Base-by-base conservation (phyloP, 1,140 invertebrate genomes). In the silkworm (Bombyx mori) region DNA sequence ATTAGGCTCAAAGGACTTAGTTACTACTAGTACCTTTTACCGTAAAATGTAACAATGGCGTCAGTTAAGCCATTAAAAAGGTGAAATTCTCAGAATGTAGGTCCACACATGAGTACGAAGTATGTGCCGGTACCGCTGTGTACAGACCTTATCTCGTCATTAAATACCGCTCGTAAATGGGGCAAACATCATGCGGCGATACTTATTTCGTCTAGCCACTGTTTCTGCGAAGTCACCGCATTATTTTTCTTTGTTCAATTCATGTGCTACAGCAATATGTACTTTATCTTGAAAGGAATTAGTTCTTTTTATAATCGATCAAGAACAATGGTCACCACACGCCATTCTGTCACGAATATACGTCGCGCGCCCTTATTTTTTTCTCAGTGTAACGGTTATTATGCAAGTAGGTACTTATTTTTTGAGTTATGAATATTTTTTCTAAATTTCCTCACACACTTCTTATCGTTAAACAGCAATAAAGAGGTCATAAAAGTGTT, bases 291-390 rank as follows among this genome's bases (percentile, higher is more conserved):
- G 7, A 8, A 35, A 48, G 55, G 63, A 57, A 35, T 35, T 35
- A 59, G n/a, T 61, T 48, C 26, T 54, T 10, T 18, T 56, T 22
- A 42, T 10, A 35, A 52, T 42, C 26, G 49, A 2, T 8, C 12
- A 46, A 49, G n/a, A 43, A 50, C 42, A 45, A 47, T n/a, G 44
- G 26, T 6, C 12, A 46, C 47, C 10, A 66, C 73, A 77, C 70
- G 74, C 74, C 60, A 76, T 58, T 56, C 62, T 71, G 69, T 76
- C 76, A 82, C 76, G 77, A 77, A 76, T 35, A 35, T 35, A 62
- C 60, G 52, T 69, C 74, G 74, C 76, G 79, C 64, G 74, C 69
- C 69, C 77, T 69, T 72, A 77, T 82, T 82, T 73, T 70, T 10
- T 35, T 35, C 26, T 12, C 52, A 7, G 12, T 18, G 48, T 49